phyloP scores from a whole-genome alignment of 2,888 invertebrate species.

The Tipula helvola region DNA sequence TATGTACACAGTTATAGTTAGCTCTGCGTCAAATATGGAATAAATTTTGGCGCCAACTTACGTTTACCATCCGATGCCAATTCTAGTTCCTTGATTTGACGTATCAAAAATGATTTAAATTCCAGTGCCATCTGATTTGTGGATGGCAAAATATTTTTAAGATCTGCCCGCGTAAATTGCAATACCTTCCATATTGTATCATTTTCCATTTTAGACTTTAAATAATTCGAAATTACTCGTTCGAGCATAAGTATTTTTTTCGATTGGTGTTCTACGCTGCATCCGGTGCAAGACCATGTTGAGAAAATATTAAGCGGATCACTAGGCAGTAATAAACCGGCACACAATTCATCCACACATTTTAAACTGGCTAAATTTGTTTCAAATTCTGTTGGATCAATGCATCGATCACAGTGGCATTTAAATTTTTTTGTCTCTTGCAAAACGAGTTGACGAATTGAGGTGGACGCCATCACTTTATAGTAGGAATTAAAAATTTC shows the following conservation, averaged over 20 bases:
- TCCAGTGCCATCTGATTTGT: slow-evolving; percentile 34
- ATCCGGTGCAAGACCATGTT: slow-evolving; percentile 53
- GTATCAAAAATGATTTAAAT: slow-evolving; percentile 32
- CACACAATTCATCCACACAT: slow-evolving; percentile 36
- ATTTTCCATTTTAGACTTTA: neutral
- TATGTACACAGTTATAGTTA: too few species aligned
- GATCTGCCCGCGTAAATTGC: neutral
- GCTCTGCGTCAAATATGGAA: too few species aligned
- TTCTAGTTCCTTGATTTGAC: neutral
- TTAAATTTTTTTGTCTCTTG: slow-evolving; percentile 53
- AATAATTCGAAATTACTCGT: neutral
- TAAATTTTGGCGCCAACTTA: neutral
- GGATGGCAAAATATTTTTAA: slow-evolving; percentile 24
- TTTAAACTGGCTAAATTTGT: slow-evolving; percentile 32
- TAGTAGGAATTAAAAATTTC: slow-evolving; percentile 58
- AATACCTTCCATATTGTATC: neutral
- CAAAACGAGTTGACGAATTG: slow-evolving; percentile 50
- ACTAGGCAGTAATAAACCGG: slow-evolving; percentile 38
- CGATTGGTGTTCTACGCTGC: slow-evolving; percentile 27
- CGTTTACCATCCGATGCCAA: neutral
- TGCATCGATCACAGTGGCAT: slow-evolving; percentile 54
- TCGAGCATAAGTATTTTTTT: neutral
- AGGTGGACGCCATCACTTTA: slow-evolving; percentile 57
- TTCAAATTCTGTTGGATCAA: slow-evolving; percentile 46
- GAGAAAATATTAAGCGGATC: slow-evolving; percentile 47